Conservation (phyloP, 2,113 vertebrate genomes). For the Sylvia atricapilla region DNA sequence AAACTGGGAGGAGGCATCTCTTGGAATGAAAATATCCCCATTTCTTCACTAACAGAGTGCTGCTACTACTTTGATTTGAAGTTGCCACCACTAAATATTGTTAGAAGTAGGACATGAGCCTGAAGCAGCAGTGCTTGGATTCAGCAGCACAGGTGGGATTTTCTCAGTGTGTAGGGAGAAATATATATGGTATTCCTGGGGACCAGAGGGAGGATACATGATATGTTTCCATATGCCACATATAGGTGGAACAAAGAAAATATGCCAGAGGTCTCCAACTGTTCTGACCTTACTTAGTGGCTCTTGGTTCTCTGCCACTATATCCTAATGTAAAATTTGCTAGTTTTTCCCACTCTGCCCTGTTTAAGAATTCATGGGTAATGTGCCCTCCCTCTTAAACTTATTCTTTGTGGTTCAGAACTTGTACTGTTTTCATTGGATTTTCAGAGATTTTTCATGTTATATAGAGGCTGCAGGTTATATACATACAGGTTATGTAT, state of each 20-base stretch:
- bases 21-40: neutral
- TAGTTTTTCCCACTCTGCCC: neutral
- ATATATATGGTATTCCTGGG: neutral
- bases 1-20: neutral
- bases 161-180: neutral
- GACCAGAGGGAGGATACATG: accelerated
- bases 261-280: neutral
- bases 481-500: neutral
- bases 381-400: neutral
- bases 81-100: neutral
- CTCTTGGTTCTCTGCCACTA: neutral
- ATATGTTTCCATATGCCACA: neutral
- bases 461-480: neutral
- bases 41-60: neutral
- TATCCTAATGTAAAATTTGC: neutral
- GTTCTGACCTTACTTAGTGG: neutral
- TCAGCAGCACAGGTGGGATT: neutral
- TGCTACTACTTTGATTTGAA: neutral
- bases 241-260: neutral
- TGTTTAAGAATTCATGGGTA: neutral
- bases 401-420: neutral
- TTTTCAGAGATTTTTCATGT: neutral
- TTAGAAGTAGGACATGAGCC: neutral
- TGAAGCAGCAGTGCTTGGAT: neutral
- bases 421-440: neutral